Base-by-base conservation (phyloP, 2,888 invertebrate genomes). In the Lydus trimaculatus region DNA sequence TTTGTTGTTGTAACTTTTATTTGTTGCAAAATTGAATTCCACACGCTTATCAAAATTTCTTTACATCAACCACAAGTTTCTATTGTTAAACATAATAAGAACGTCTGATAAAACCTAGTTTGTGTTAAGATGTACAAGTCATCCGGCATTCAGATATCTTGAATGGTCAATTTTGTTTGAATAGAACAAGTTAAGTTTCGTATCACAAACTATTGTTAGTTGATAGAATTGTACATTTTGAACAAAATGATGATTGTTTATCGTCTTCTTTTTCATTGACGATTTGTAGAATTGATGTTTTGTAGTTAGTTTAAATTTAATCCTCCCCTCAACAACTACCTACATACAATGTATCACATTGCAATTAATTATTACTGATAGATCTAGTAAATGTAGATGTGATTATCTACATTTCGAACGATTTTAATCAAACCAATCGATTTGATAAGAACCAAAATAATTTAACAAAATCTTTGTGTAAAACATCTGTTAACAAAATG, bases 401-500 rank as follows among this genome's bases (percentile, higher is more conserved):
- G 4, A 43, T 43, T 43, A n/a, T 1, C 43, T 7, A 7, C 1
- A 17, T 43, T 43, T 43, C n/a, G n/a, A 0, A 39, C 39, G 15
- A 13, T 13, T 17, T 43, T 17, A 17, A 43, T 43, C 17, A 4
- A 43, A n/a, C 17, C 8, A 43, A n/a, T 8, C 6, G 39, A 33
- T 28, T 33, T 33, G 31, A 9, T 31, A 33, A 33, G 8, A 7
- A 33, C 11, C 11, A 28, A 28, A 28, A 4, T 6, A 6, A 28
- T 28, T 28, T 28, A 28, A 28, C 2, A 28, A 6, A 28, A 4
- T 28, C 2, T 28, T 33, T 11, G 11, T 33, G 4, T 28, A 8
- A 64, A 75, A 75, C 75, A 75, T 72, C 75, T 75, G 75, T 75
- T 68, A 39, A 31, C 31, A 56, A 6, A 48, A 17, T 13, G 11